These are phyloP conservation scores for Drosophila nigrodunni DNA, from an alignment of 1,140 invertebrate species.

Conservation along the genomic window DNA sequence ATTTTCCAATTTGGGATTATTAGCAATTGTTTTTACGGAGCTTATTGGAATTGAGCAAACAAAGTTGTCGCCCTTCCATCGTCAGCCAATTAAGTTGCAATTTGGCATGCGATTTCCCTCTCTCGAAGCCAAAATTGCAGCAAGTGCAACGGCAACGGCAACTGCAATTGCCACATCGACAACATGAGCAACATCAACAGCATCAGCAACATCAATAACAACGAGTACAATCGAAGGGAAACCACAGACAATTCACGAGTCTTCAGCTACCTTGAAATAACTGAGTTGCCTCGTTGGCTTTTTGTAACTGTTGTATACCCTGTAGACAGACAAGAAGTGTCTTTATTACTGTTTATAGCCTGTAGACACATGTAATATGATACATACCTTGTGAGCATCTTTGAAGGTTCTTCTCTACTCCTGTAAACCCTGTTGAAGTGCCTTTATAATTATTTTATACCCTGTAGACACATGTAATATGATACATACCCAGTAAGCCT, in stretches of 20 bases:
- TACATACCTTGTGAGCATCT: too few species aligned
- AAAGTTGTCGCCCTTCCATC: constrained; percentile 57
- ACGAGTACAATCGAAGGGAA: not conserved
- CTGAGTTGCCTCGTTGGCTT: not conserved
- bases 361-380: too few species aligned
- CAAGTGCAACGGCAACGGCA: constrained; percentile 17
- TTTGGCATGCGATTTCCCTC: constrained; percentile 33
- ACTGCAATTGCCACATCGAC: not conserved
- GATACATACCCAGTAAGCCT: too few species aligned
- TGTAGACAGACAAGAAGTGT: not conserved
- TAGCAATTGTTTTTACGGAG: constrained; percentile 21
- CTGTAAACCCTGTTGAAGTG: too few species aligned
- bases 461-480: too few species aligned
- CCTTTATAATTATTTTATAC: too few species aligned
- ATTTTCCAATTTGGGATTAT: constrained; percentile 19
- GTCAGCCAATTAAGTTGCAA: constrained; percentile 67
- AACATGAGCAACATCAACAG: not conserved
- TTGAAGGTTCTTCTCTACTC: too few species aligned
- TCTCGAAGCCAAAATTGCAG: constrained; percentile 1
- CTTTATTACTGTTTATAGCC: too few species aligned
- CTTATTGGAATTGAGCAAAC: constrained; percentile 34
- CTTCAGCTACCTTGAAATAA: constrained; percentile 18
- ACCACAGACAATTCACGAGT: constrained; percentile 42
- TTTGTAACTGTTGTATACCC: constrained; percentile 15
- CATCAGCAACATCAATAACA: not conserved